These are phyloP conservation scores for Karalla daura DNA, from an alignment of 2,797 vertebrate genomes.

Conservation along the genomic window DNA sequence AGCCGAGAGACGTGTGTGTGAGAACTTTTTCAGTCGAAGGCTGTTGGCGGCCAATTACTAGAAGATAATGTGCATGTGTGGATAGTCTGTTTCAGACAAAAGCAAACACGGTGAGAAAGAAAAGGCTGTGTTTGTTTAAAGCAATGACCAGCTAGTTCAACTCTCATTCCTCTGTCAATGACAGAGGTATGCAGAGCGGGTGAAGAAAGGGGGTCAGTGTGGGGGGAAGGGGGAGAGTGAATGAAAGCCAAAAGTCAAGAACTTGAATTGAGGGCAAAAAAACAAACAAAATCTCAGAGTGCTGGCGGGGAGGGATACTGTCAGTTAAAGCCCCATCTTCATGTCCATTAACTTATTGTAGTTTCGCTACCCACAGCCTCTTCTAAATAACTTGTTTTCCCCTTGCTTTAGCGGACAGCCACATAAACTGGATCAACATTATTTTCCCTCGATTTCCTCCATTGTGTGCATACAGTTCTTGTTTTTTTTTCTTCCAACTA, in stretches of 20 bases:
- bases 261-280: background rate
- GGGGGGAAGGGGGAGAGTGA: background rate
- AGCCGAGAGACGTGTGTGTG: constrained; percentile 19
- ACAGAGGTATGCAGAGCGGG: background rate
- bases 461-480: no score
- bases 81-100: constrained; percentile 9
- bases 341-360: no score
- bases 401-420: no score
- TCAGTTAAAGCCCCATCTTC: background rate
- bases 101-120: constrained; percentile 17
- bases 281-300: background rate
- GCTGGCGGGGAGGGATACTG: background rate
- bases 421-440: no score
- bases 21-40: constrained; percentile 29
- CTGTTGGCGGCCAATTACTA: constrained; percentile 35
- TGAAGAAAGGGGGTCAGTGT: no score
- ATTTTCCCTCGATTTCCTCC: no score
- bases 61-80: constrained; percentile 25
- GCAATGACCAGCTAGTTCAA: constrained; percentile 39
- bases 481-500: no score
- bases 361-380: no score
- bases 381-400: no score
- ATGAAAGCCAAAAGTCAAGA: background rate
- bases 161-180: constrained; percentile 31
- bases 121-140: constrained; percentile 26